phyloP scores from a whole-genome alignment of 2,113 vertebrate species.

The Hemibagrus wyckioides region DNA sequence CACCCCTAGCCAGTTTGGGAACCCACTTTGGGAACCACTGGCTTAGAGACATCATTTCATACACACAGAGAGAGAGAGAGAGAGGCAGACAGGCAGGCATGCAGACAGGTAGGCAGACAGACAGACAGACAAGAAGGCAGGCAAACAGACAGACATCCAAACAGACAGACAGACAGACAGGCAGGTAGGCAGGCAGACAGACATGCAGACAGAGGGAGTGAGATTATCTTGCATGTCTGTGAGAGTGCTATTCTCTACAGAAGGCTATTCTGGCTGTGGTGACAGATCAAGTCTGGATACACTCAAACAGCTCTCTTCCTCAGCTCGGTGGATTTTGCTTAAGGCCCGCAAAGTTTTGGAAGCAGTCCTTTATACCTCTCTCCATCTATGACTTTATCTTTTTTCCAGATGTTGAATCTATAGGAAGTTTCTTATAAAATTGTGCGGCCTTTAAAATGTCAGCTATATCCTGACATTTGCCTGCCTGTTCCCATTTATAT shows the following conservation, averaged over 20 bases:
- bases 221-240: constrained; percentile 14
- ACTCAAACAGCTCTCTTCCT: constrained; percentile 5
- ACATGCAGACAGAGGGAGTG: not conserved
- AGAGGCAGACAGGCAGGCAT: no score
- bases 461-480: constrained; percentile 29
- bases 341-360: not conserved
- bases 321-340: not conserved
- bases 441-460: constrained; percentile 31
- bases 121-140: constrained; percentile 22
- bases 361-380: not conserved
- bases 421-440: not conserved
- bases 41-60: not conserved
- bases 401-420: not conserved
- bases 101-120: no score
- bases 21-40: no score
- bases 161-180: not conserved
- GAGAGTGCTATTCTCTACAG: not conserved
- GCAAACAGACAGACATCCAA: no score
- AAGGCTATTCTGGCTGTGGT: constrained; percentile 2
- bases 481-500: constrained; percentile 19
- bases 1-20: no score
- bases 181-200: no score
- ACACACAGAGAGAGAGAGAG: not conserved
- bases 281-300: constrained; percentile 13
- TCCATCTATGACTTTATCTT: not conserved